These are phyloP conservation scores for Acridotheres tristis DNA, from an alignment of 2,797 vertebrate species.

Conservation along the genomic window DNA sequence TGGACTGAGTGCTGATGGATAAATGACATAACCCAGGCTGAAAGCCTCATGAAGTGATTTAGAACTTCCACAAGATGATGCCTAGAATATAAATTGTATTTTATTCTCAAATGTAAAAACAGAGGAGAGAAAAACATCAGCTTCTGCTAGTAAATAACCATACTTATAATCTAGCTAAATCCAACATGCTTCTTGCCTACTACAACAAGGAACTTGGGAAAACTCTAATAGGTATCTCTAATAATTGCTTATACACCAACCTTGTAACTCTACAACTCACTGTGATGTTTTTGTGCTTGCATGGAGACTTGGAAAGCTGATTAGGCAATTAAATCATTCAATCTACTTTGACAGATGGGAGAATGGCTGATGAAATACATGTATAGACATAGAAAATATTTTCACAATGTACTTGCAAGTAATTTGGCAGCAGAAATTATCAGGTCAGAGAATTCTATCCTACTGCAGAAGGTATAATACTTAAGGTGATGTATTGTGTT, in stretches of 20 bases:
- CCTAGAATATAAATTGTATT: slow-evolving; percentile 68
- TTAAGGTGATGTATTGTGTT: background rate
- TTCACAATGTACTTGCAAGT: background rate
- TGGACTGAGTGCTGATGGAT: slow-evolving; percentile 83
- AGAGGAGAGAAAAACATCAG: slow-evolving; percentile 60
- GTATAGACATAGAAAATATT: background rate
- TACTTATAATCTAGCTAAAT: slow-evolving; percentile 62
- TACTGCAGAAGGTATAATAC: slow-evolving; percentile 10
- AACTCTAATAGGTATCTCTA: background rate
- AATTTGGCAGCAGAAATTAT: background rate
- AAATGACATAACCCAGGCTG: slow-evolving; percentile 77
- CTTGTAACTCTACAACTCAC: background rate
- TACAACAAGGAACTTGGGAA: slow-evolving; percentile 55
- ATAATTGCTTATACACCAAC: slow-evolving; percentile 2
- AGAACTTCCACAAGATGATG: slow-evolving; percentile 76
- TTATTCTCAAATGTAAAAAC: slow-evolving; percentile 63
- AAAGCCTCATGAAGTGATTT: slow-evolving; percentile 83
- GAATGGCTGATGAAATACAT: background rate
- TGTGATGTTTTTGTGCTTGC: background rate
- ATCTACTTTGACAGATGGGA: background rate
- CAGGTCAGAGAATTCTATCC: background rate
- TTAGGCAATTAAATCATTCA: slow-evolving; percentile 28
- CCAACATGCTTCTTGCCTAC: slow-evolving; percentile 20
- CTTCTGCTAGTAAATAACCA: slow-evolving; percentile 63
- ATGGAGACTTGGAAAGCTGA: background rate